Conservation (phyloP, 2,888 invertebrate species). For the Acrobasis repandana region DNA sequence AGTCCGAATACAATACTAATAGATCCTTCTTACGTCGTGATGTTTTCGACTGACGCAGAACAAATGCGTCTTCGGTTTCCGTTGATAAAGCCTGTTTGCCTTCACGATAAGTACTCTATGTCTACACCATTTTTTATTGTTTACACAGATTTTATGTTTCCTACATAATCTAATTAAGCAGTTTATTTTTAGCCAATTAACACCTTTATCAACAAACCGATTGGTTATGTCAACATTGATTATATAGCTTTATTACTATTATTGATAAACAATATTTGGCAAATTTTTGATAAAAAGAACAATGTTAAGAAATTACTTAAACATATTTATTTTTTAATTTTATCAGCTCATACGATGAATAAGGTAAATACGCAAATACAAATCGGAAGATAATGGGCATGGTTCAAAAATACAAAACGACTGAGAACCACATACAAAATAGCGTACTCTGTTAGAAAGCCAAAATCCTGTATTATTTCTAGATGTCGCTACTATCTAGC, state of each 20-base stretch:
- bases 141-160: slow-evolving; percentile 7
- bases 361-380: no score
- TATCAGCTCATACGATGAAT: no score
- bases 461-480: no score
- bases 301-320: no score
- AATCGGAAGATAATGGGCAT: no score
- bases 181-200: slow-evolving; percentile 8
- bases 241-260: neutral
- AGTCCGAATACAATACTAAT: neutral
- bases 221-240: neutral
- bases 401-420: no score
- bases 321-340: no score
- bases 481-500: no score
- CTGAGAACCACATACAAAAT: no score
- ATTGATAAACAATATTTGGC: neutral
- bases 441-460: no score
- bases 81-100: slow-evolving; percentile 3
- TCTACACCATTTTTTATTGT: neutral
- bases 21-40: neutral
- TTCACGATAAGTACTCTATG: neutral
- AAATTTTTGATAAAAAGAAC: no score
- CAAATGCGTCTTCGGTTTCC: neutral
- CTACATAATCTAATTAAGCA: neutral
- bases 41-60: neutral
- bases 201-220: slow-evolving; percentile 8